These are phyloP conservation scores for Byasa hedistus DNA, from an alignment of 2,888 invertebrate species.

Conservation along the genomic window DNA sequence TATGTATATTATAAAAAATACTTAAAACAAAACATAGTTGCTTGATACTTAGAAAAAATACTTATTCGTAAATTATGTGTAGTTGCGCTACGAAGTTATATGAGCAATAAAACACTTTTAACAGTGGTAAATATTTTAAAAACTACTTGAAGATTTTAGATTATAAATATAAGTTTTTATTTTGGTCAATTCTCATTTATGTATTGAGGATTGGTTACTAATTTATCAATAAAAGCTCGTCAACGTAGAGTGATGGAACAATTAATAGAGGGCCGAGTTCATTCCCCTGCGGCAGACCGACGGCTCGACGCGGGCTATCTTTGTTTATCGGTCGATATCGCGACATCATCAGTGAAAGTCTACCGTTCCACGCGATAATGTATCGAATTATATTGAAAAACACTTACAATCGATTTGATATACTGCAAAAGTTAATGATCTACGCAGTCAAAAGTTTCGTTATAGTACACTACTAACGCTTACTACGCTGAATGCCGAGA, in stretches of 20 bases:
- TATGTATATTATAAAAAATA: too few relatives aligned
- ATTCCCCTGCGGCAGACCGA: slow-evolving; percentile 55
- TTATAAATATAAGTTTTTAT: too few relatives aligned
- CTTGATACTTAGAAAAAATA: not conserved
- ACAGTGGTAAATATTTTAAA: not conserved
- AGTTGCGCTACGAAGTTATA: not conserved
- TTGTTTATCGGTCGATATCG: slow-evolving; percentile 58
- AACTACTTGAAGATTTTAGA: too few relatives aligned
- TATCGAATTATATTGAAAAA: slow-evolving; percentile 33
- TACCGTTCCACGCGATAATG: slow-evolving; percentile 43
- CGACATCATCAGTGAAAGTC: slow-evolving; percentile 48
- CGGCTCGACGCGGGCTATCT: slow-evolving; percentile 50
- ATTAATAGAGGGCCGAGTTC: slow-evolving; percentile 50
- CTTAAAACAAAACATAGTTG: not conserved
- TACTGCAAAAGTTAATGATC: too few relatives aligned
- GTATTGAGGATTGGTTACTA: not conserved
- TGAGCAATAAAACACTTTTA: not conserved
- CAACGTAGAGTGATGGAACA: slow-evolving; percentile 4
- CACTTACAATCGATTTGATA: too few relatives aligned
- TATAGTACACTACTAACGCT: too few relatives aligned
- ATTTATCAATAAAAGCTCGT: slow-evolving; percentile 6
- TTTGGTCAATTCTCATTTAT: not conserved
- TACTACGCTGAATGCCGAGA: too few relatives aligned
- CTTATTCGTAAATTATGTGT: not conserved
- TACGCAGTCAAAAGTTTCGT: too few relatives aligned